These are phyloP conservation scores for Otis tarda DNA, from an alignment of 2,113 vertebrate genomes.

Conservation along the genomic window DNA sequence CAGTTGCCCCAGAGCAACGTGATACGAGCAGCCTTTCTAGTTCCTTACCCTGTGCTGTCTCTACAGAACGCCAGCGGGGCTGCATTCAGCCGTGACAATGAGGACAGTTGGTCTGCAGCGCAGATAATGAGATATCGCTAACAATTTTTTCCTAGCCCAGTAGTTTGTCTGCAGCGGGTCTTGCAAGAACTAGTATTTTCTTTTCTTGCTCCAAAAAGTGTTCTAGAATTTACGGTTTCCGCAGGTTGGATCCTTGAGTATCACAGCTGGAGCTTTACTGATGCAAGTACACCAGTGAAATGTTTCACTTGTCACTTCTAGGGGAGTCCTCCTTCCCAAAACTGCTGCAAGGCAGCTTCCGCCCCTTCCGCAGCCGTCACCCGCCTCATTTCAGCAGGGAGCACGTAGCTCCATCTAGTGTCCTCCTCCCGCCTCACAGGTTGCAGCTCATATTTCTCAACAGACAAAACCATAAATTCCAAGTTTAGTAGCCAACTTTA, in stretches of 20 bases:
- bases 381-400: neutral
- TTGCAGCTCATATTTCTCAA: rapidly evolving
- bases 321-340: neutral
- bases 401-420: slow-evolving; percentile 24
- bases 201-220: neutral
- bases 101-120: neutral
- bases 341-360: neutral
- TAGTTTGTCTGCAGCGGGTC: neutral
- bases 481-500: rapidly evolving
- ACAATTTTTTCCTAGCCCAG: rapidly evolving
- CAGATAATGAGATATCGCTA: rapidly evolving
- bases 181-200: no score
- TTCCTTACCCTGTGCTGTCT: neutral
- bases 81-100: neutral
- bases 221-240: neutral
- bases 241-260: neutral
- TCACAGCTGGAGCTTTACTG: neutral
- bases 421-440: neutral
- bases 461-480: neutral
- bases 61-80: neutral
- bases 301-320: neutral
- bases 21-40: neutral
- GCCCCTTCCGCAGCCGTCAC: neutral
- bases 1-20: neutral
- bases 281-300: neutral